These are phyloP conservation scores for Unio delphinus DNA, from an alignment of 2,888 invertebrate species.

Conservation along the genomic window DNA sequence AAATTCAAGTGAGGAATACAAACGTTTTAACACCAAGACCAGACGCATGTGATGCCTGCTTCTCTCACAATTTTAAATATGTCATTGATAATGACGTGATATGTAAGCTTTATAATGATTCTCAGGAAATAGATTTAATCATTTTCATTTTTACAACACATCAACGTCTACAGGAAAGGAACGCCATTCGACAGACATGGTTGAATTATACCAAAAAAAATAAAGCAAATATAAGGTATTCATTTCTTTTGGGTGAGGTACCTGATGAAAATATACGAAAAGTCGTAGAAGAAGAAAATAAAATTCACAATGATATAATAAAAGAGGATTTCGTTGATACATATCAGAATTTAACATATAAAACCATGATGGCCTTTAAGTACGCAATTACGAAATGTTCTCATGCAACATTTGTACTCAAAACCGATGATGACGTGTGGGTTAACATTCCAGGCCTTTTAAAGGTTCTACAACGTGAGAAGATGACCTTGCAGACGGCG, in stretches of 20 bases:
- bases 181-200: conserved; percentile 36
- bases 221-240: conserved; percentile 22
- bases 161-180: conserved; percentile 10
- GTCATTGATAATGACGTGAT: conserved; percentile 23
- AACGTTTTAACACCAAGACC: neutral
- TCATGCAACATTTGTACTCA: conserved; percentile 31
- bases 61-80: conserved; percentile 23
- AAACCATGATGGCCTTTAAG: conserved; percentile 41
- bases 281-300: no score
- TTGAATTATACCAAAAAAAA: conserved; percentile 16
- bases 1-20: no score
- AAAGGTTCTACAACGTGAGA: conserved; percentile 12
- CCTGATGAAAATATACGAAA: no score
- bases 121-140: conserved; percentile 17
- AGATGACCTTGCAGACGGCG: conserved; percentile 16
- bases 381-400: conserved; percentile 34
- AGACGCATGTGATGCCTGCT: conserved; percentile 20
- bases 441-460: conserved; percentile 36
- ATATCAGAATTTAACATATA: conserved; percentile 38
- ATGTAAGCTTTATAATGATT: conserved; percentile 9
- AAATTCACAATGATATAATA: conserved; percentile 25
- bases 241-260: conserved; percentile 27
- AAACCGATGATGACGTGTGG: conserved; percentile 59
- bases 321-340: conserved; percentile 38
- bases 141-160: conserved; percentile 25